Base-by-base conservation (phyloP, 2,113 vertebrate genomes). In the Marcusenius ussheri region DNA sequence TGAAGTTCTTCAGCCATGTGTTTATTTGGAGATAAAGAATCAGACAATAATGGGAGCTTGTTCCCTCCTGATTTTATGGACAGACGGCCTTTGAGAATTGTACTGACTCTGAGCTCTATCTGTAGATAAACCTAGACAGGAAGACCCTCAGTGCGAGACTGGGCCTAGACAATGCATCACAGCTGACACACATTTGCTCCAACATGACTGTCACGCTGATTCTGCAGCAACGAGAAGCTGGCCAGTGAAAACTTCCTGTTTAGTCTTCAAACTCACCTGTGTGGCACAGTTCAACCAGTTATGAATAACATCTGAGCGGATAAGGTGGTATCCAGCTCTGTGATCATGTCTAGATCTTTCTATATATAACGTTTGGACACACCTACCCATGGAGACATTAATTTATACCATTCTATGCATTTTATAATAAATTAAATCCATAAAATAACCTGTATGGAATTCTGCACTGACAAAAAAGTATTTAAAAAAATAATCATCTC, bases 161-260 rank as follows among this genome's bases (percentile, higher is more conserved):
- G 51, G 9, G 45, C 13, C 39, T 19, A 51, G 46, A 62, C 51
- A 84, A 80, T 39, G 35, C 35, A 84, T 19, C 31, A 27, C 8
- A 50, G 31, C 50, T 85, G 77, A 89, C 19, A 83, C 1, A 17
- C 85, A 31, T 35, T 27, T 53, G 49, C 85, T 53, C 27, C 8
- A 56, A 56, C 49, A 53, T 87, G 85, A 24, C 87, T 50, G 35
- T 10, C 31, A 56, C 19, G 53, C 19, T 27, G 66, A 74, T 74
- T 50, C 62, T 39, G 42, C 88, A 77, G 47, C 42, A 89, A 58
- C 31, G 46, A 77, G 74, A 62, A 51, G 83, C 77, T 49, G 84
- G 31, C 70, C 62, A 85, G 77, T 88, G 89, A 90, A 90, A 89
- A 86, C 90, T 89, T 89, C 90, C 47, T 91, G 80, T 93, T 92